Evolutionary conservation across 1,140 invertebrate species (phyloP).

Genomic region (Caenorhabditis elegans): DNA sequence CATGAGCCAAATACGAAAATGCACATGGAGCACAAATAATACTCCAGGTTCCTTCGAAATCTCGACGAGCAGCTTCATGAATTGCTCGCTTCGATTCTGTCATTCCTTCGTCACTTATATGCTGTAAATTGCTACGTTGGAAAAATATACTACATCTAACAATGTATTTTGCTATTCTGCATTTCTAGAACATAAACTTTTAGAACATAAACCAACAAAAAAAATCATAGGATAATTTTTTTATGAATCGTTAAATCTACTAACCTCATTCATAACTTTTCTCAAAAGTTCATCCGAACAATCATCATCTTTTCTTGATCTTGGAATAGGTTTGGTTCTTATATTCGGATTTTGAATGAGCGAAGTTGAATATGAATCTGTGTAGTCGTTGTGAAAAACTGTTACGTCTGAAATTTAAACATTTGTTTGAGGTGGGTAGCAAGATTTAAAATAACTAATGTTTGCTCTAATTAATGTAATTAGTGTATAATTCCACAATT

Average conservation of each 20-base stretch:
- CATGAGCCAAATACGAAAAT: conserved; percentile 20
- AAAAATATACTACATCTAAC: not conserved
- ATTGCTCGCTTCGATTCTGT: not conserved
- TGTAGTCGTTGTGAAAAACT: not conserved
- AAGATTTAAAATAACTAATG: no score
- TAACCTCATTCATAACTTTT: conserved; percentile 13
- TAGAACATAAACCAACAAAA: no score
- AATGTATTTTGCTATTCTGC: no score
- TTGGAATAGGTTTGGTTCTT: not conserved
- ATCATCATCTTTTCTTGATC: not conserved
- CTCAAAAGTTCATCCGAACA: not conserved
- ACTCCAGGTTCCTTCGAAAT: conserved; percentile 4
- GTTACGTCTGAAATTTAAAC: not conserved
- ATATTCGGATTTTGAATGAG: not conserved
- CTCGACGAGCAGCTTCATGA: not conserved
- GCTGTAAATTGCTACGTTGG: not conserved
- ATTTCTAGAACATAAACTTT: no score
- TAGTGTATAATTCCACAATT: no score
- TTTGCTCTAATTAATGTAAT: no score
- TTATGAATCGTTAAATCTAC: no score
- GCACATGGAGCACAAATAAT: conserved; percentile 25
- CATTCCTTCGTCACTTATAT: conserved; percentile 10
- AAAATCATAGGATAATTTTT: no score
- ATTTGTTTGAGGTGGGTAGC: no score
- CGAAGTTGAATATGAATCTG: not conserved